These are phyloP conservation scores for Ommatoiulus sabulosus DNA, from an alignment of 2,888 invertebrate species.

Conservation along the genomic window DNA sequence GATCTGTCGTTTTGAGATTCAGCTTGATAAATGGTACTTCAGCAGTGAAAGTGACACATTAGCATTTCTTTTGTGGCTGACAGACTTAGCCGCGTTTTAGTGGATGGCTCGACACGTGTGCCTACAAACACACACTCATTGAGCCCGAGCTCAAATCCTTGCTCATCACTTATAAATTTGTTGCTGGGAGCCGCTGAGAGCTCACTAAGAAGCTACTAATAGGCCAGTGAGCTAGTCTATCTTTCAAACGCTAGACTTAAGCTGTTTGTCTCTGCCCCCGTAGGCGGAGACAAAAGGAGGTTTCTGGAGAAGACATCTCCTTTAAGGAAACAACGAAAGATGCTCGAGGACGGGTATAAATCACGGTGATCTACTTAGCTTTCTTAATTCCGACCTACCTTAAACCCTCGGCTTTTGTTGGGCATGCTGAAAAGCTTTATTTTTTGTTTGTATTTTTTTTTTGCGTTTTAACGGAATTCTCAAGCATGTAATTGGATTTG, in stretches of 20 bases:
- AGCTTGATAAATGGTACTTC: conserved; percentile 53
- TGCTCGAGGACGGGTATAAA: background rate
- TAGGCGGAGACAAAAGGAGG: background rate
- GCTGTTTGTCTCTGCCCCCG: background rate
- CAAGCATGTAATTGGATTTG: background rate
- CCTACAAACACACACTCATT: conserved; percentile 42
- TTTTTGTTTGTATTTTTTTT: background rate
- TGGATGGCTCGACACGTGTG: conserved; percentile 20
- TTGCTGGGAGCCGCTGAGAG: conserved; percentile 37
- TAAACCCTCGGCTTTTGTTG: background rate
- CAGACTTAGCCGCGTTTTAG: conserved; percentile 41
- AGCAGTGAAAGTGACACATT: conserved; percentile 54
- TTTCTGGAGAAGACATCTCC: background rate
- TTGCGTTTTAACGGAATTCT: background rate
- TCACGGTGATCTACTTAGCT: background rate
- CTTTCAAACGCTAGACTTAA: background rate
- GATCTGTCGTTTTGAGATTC: conserved; percentile 20
- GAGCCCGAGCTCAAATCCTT: conserved; percentile 48
- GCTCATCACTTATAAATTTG: conserved; percentile 53
- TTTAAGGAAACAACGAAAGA: background rate
- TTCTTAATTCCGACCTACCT: background rate
- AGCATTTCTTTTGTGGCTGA: conserved; percentile 53
- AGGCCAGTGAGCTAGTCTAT: conserved; percentile 34
- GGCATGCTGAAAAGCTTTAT: background rate
- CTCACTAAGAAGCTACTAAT: conserved; percentile 47